Evolutionary conservation across 2,888 invertebrate genomes (phyloP), one percentile per base, ranked within the genome.

Genomic region (Phortica magna): DNA sequence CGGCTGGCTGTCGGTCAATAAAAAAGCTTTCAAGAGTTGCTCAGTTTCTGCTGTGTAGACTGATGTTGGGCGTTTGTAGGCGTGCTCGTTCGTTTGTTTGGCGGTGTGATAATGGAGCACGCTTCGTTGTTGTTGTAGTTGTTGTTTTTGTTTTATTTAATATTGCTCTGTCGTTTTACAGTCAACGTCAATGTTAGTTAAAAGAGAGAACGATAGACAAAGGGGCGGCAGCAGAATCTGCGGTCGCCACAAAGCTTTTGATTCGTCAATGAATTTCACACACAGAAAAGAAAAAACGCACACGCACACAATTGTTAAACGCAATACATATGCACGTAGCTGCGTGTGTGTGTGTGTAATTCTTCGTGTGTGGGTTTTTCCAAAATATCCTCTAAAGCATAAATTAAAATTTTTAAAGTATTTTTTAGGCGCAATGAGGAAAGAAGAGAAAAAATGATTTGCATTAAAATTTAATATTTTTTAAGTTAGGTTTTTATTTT

Each of bases 241-340:
- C 75, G 77, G 76, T 79, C 73, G 77, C 80, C 68, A 67, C 42
- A 74, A 48, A 67, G 74, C 74, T 67, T 67, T 71, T 55, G 78
- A 80, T 79, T 86, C 84, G 82, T 85, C 85, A 85, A 85, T 85
- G 85, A 85, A 88, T 22, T 78, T 84, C 80, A 77, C 73, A 74
- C 82, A 77, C 76, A 22, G 78, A 42, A 64, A 71, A 77, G 79
- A 76, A 81, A 77, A 78, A 68, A 74, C 80, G 78, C 80, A 70
- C 61, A 70, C 75, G 77, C 74, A 80, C 42, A 53, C 22, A 59
- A 61, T 12, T 53, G 19, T 71, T 31, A 14, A n/a, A 2, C 39
- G 22, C 41, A 31, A 59, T 59, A 64, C 39, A 31, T 73, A 42
- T 55, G 31, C 48, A 31, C 7, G 14, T 1, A 73, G 57, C 67